These are phyloP conservation scores for Ellobium chinense DNA, from an alignment of 2,888 invertebrate genomes.

Conservation along the genomic window DNA sequence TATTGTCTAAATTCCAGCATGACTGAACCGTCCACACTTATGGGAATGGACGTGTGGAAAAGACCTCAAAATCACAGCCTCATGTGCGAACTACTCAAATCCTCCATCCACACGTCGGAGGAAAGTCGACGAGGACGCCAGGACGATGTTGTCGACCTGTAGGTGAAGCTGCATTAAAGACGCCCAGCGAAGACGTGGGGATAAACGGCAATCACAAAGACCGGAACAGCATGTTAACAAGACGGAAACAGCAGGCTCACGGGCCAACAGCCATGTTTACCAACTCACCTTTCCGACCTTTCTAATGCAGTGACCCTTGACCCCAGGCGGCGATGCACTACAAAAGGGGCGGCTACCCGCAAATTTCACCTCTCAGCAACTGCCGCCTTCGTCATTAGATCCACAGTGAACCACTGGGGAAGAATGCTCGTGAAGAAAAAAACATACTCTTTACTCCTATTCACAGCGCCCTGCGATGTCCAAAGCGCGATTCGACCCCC, in stretches of 20 bases:
- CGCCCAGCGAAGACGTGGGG: not conserved
- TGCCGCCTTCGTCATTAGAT: not conserved
- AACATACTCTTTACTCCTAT: not conserved
- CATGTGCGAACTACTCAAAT: too few relatives aligned
- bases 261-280: not conserved
- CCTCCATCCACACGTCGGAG: too few relatives aligned
- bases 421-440: not conserved
- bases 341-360: not conserved
- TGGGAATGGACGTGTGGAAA: too few relatives aligned
- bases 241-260: not conserved
- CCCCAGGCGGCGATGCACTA: not conserved
- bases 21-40: too few relatives aligned
- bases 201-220: not conserved
- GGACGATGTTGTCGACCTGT: not conserved
- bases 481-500: not conserved
- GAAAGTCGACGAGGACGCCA: too few relatives aligned
- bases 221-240: not conserved
- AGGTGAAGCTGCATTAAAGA: not conserved
- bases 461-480: not conserved
- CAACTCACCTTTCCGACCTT: conserved; percentile 10
- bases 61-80: too few relatives aligned
- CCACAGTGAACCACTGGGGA: not conserved
- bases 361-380: not conserved
- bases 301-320: conserved; percentile 17
- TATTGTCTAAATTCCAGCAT: too few relatives aligned